These are phyloP conservation scores for Drosophila borealis DNA, from an alignment of 2,888 invertebrate species.

Conservation along the genomic window DNA sequence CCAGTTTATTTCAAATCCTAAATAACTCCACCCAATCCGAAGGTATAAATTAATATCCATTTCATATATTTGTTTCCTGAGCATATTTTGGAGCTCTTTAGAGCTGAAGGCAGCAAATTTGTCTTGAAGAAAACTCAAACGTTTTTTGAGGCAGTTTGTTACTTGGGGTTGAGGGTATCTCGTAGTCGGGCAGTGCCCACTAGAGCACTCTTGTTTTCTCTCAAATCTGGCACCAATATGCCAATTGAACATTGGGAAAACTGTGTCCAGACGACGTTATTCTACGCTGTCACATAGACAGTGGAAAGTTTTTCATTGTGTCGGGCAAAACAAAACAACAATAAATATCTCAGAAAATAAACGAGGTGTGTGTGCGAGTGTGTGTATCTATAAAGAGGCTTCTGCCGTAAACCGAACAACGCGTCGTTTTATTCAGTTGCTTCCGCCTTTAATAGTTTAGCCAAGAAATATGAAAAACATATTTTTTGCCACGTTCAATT, in stretches of 20 bases:
- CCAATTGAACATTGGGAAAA: slow-evolving; percentile 47
- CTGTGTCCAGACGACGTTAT: slow-evolving; percentile 40
- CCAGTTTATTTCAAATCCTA: too few relatives aligned
- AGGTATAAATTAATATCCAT: too few relatives aligned
- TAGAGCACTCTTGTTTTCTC: slow-evolving; percentile 24
- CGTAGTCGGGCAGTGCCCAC: neutral
- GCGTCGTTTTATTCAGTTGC: slow-evolving; percentile 28
- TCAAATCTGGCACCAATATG: slow-evolving; percentile 70
- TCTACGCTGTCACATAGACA: slow-evolving; percentile 14
- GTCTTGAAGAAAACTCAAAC: too few relatives aligned
- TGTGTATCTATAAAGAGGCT: slow-evolving; percentile 14
- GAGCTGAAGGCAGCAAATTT: too few relatives aligned
- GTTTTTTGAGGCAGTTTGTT: too few relatives aligned
- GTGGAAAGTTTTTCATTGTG: slow-evolving; percentile 48
- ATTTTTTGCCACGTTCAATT: slow-evolving; percentile 47
- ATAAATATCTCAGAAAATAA: slow-evolving; percentile 7
- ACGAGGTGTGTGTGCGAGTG: slow-evolving; percentile 14
- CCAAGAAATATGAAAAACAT: slow-evolving; percentile 24
- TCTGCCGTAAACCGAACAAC: slow-evolving; percentile 8
- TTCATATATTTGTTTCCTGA: too few relatives aligned
- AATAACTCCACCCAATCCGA: too few relatives aligned
- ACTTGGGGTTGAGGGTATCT: neutral
- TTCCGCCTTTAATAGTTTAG: slow-evolving; percentile 53
- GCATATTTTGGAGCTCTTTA: too few relatives aligned
- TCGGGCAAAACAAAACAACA: slow-evolving; percentile 10